phyloP scores from a whole-genome alignment of 2,113 vertebrate species.

The Siniperca chuatsi region DNA sequence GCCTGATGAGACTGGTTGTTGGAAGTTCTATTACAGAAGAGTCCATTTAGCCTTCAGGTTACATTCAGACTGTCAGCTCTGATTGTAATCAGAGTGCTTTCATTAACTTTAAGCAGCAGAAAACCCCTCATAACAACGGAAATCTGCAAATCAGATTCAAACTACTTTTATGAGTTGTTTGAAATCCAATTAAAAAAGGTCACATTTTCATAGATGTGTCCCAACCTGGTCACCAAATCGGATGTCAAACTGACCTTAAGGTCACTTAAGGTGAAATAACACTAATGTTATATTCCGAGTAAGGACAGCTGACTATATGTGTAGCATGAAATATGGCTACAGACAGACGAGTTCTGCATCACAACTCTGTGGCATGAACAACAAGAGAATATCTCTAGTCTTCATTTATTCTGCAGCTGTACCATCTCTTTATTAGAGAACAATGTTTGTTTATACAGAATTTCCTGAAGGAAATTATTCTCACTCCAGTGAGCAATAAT shows the following conservation, averaged over 20 bases:
- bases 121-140: neutral
- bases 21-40: neutral
- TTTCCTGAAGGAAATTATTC: neutral
- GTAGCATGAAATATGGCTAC: neutral
- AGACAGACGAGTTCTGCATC: neutral
- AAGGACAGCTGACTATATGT: neutral
- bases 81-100: slow-evolving; percentile 9
- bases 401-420: neutral
- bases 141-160: neutral
- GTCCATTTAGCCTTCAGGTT: slow-evolving; percentile 10
- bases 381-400: neutral
- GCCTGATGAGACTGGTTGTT: neutral
- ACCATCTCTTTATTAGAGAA: neutral
- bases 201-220: neutral
- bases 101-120: neutral
- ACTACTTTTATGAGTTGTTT: neutral
- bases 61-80: neutral
- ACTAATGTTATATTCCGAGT: neutral
- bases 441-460: neutral
- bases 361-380: neutral
- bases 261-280: no score
- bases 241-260: neutral
- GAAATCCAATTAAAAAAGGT: neutral
- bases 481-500: neutral
- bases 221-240: neutral